phyloP scores from a whole-genome alignment of 2,888 invertebrate species.

The Apamea anceps region DNA sequence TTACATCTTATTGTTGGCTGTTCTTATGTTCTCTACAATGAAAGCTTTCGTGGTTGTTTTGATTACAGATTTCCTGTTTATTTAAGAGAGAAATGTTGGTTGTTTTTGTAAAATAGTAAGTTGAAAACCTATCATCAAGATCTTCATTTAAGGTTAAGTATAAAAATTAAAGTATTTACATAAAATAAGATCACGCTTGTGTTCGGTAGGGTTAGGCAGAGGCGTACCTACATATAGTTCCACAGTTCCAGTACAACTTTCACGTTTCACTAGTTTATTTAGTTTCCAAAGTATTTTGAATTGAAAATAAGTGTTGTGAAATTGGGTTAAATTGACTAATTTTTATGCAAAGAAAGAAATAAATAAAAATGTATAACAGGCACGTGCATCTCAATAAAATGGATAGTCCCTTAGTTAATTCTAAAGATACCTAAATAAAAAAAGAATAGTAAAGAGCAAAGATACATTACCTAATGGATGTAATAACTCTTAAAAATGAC shows the following conservation, averaged over 20 bases:
- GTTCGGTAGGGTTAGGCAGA: no score
- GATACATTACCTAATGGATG: background rate
- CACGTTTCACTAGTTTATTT: background rate
- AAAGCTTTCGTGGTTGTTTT: conserved; percentile 27
- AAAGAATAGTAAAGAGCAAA: background rate
- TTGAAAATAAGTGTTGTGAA: background rate
- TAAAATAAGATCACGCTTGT: background rate
- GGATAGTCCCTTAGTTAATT: background rate
- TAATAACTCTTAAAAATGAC: conserved; percentile 10
- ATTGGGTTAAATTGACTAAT: background rate
- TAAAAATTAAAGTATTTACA: background rate
- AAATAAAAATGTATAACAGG: no score
- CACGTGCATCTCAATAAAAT: background rate
- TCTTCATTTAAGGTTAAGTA: background rate
- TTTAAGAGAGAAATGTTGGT: background rate
- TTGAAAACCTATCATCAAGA: background rate
- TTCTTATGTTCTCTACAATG: conserved; percentile 19
- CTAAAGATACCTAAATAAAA: background rate
- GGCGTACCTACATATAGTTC: background rate
- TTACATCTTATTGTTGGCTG: conserved; percentile 37
- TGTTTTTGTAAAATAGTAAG: background rate
- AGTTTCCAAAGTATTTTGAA: no score
- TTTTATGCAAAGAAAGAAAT: background rate
- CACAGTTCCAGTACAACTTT: background rate
- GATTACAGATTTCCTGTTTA: conserved; percentile 28